These are phyloP conservation scores for Anagrus nilaparvatae DNA, from an alignment of 1,140 invertebrate species.

Conservation along the genomic window DNA sequence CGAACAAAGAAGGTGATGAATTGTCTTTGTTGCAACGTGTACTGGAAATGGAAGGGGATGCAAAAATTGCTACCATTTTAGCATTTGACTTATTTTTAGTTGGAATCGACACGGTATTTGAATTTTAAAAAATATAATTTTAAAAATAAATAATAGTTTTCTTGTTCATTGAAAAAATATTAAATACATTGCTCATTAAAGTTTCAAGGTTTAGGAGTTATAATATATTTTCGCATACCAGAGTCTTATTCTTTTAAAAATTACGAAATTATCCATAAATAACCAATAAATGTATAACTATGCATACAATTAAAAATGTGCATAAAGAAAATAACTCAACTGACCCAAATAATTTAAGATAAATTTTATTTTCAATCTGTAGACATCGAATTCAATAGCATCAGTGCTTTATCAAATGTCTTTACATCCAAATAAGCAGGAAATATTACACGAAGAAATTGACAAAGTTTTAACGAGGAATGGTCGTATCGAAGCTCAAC, in stretches of 20 bases:
- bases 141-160: too few species aligned
- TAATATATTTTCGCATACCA: too few species aligned
- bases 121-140: too few species aligned
- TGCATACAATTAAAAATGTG: too few species aligned
- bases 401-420: constrained; percentile 74
- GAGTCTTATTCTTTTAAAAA: too few species aligned
- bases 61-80: constrained; percentile 63
- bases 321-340: too few species aligned
- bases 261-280: too few species aligned
- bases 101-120: constrained; percentile 72
- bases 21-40: constrained; percentile 55
- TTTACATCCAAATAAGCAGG: constrained; percentile 63
- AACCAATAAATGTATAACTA: too few species aligned
- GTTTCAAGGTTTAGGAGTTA: too few species aligned
- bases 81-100: constrained; percentile 77
- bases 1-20: constrained; percentile 38
- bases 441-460: constrained; percentile 61
- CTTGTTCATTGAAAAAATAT: too few species aligned
- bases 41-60: constrained; percentile 48
- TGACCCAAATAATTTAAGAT: too few species aligned
- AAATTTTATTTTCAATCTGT: constrained; percentile 12
- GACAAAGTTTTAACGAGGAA: constrained; percentile 46
- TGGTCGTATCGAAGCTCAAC: constrained; percentile 48
- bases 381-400: constrained; percentile 71
- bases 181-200: too few species aligned